These are phyloP conservation scores for Perccottus glenii DNA, from an alignment of 2,113 vertebrate genomes.

Conservation along the genomic window DNA sequence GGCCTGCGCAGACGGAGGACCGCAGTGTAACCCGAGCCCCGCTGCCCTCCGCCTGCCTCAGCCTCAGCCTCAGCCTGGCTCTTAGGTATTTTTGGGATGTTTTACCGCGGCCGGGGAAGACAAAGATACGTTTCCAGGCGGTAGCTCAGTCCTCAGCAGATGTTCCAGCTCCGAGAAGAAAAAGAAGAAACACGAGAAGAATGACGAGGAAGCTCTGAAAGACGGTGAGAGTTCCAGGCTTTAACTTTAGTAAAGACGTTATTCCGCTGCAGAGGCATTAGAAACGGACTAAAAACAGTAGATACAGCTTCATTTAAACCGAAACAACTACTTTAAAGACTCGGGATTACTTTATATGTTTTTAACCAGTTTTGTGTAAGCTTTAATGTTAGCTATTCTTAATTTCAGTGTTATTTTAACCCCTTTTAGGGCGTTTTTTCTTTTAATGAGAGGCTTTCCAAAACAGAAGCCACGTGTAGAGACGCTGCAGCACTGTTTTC, in stretches of 20 bases:
- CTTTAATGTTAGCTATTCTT: not conserved
- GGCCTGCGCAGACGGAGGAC: not conserved
- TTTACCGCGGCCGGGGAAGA: slow-evolving; percentile 46
- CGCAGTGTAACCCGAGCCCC: slow-evolving; percentile 4
- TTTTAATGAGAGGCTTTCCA: slow-evolving; percentile 9
- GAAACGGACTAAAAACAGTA: too few species aligned
- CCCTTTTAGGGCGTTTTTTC: not conserved
- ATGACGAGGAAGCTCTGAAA: not conserved
- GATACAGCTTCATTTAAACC: not conserved
- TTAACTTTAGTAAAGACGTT: not conserved
- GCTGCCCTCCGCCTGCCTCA: not conserved
- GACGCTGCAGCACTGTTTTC: not conserved
- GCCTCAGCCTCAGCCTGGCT: not conserved
- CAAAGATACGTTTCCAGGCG: slow-evolving; percentile 65
- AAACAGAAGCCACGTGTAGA: slow-evolving; percentile 48
- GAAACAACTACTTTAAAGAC: not conserved
- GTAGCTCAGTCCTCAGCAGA: slow-evolving; percentile 50
- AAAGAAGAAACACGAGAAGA: slow-evolving; percentile 10
- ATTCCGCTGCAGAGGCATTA: not conserved
- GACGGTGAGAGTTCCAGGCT: not conserved
- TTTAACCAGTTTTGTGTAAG: not conserved
- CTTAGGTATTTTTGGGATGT: slow-evolving; percentile 47
- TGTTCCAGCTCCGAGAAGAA: slow-evolving; percentile 39
- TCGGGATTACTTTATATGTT: not conserved
- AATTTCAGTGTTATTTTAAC: not conserved